Evolutionary conservation across 2,888 invertebrate species (phyloP), one percentile per base, ranked within the genome.

Genomic region (Hipparchia semele): DNA sequence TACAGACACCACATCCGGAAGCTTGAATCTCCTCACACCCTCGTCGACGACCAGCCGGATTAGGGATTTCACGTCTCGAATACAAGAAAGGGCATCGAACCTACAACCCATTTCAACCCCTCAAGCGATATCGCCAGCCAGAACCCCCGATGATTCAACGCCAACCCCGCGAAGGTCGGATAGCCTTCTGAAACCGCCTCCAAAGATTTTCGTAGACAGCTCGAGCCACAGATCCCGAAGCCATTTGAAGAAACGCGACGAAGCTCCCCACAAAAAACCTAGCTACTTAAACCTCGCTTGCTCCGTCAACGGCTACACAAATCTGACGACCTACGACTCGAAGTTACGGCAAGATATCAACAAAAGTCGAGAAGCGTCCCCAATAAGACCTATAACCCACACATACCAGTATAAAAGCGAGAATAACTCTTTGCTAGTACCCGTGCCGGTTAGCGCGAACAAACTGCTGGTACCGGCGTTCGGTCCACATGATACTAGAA

Each of bases 231-330:
- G 93, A 75, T 92, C 92, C 0, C 81, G 92, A 8, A 85, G 86
- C 39, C 88, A 90, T 62, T 89, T 89, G 45, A 94, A 92, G 69
- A 93, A 92, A 76, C 80, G 90, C 4, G 92, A 91, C 84, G 91
- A 93, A 62, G 77, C 88, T 65, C 83, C 88, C 9, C 92, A 93
- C 13, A 97, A 97, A 86, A 96, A 97, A 84, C 98, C 98, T 0
- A 98, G 98, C 73, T 98, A 98, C 87, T 91, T 98, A 72, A 97
- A 97, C 82, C 92, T 98, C 76, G 98, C 98, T 68, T 98, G 98
- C 86, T 98, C 98, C 33, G 97, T 98, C 69, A 98, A 97, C 90
- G 98, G 98, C 4, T 98, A 98, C 86, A 97, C 97, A 6, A 97
- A 97, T 80, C 94, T 97, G 72, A 98, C 97, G 6, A 97, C 97